phyloP scores from a whole-genome alignment of 2,113 vertebrate genomes.

The Collichthys lucidus region DNA sequence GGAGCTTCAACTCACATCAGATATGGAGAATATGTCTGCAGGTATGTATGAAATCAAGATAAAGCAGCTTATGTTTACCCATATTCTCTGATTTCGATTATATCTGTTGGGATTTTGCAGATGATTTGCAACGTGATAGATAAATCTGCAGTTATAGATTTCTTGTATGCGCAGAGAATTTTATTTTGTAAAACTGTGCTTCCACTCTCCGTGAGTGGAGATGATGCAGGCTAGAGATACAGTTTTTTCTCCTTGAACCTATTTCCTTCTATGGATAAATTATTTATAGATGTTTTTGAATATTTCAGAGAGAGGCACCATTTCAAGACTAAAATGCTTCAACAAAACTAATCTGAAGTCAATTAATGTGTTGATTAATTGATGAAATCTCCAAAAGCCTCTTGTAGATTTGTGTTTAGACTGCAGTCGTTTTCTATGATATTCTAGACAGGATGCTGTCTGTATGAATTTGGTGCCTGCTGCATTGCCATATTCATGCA shows the following conservation, averaged over 20 bases:
- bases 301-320: conserved; percentile 81
- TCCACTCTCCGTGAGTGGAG: conserved; percentile 37
- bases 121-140: conserved; percentile 14
- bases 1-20: conserved; percentile 53
- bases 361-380: conserved; percentile 19
- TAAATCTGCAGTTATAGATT: conserved; percentile 26
- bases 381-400: conserved; percentile 17
- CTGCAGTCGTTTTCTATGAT: conserved; percentile 64
- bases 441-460: conserved; percentile 60
- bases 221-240: conserved; percentile 61
- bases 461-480: conserved; percentile 65
- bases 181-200: conserved; percentile 27
- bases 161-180: conserved; percentile 5
- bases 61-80: conserved; percentile 3
- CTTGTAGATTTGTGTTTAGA: conserved; percentile 53
- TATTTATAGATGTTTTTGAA: conserved; percentile 84
- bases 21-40: conserved; percentile 70
- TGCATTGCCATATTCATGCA: conserved; percentile 73
- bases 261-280: conserved; percentile 80
- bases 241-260: conserved; percentile 70
- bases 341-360: conserved; percentile 60
- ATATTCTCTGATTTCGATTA: not conserved
- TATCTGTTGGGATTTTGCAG: not conserved
- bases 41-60: conserved; percentile 70
- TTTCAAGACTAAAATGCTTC: conserved; percentile 72